Base-by-base conservation (phyloP, 2,888 invertebrate genomes). In the Leuctra nigra region DNA sequence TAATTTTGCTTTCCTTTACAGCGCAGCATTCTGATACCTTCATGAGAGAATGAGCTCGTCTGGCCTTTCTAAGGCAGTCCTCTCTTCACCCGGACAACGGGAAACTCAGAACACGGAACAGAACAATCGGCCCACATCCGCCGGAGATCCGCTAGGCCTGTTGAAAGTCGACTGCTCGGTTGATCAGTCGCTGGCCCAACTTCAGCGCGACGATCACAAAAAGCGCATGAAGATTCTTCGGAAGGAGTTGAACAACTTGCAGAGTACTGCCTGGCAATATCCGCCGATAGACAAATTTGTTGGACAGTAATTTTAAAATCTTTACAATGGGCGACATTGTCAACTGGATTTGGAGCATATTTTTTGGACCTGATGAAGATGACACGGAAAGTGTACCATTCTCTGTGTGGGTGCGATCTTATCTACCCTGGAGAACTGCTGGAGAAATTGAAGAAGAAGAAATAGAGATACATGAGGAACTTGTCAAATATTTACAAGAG, bases 211-310 rank as follows among this genome's bases (percentile, higher is more conserved):
- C 66, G 76, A 82, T 58, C 87, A 89, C 64, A 77, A 82, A 58
- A 85, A 83, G 67, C 77, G 88, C 61, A 77, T 90, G 56, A 84
- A 85, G 69, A 73, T 76, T 35, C 70, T 90, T 36, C 75, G 88
- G 58, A 87, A 86, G 69, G 87, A 89, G 71, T 72, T 89, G 56
- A 86, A 86, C 63, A 84, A 83, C 67, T 72, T 90, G n/a, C 87
- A 84, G 68, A 80, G 82, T 54, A 88, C 88, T 0, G 86, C 87
- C 67, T 90, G 90, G 90, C 83, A 85, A 71, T 89, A 85, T 73
- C 83, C 86, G 53, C 73, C 79, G 38, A 77, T 81, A 64, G 86
- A 87, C 61, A 84, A 82, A 70, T 83, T 79, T 57, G 78, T 81
- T 68, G 78, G 79, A 20, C 82, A 82, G 66, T 65, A 59, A 60